Percentiles rank a stretch among this genome's conserved stretches.
phyloP scores from a whole-genome alignment of 1,140 invertebrate species.

The Trachelipus rathkii region DNA sequence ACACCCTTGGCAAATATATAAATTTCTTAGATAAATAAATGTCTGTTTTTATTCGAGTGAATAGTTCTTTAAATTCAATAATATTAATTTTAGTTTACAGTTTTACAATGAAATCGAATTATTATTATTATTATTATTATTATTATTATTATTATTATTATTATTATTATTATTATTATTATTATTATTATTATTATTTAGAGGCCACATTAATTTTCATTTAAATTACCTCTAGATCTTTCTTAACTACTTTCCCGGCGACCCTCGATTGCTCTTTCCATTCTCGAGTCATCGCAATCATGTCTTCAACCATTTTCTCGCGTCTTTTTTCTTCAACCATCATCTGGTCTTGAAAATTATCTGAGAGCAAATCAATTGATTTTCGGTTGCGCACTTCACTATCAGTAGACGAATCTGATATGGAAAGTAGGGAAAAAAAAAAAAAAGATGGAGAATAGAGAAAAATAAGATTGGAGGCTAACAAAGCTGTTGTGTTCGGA shows the following conservation, averaged over 20 bases:
- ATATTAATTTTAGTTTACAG: neutral
- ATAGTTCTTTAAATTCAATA: neutral
- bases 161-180: too few relatives aligned
- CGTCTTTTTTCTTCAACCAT: slow-evolving; percentile 32
- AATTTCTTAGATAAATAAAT: too few relatives aligned
- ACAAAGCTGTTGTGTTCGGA: too few relatives aligned
- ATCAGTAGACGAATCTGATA: slow-evolving; percentile 48
- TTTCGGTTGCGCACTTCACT: slow-evolving; percentile 47
- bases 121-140: neutral
- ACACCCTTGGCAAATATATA: too few relatives aligned
- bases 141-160: too few relatives aligned
- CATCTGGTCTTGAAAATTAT: slow-evolving; percentile 26
- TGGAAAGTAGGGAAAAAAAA: slow-evolving; percentile 32
- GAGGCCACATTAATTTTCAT: neutral
- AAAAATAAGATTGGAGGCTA: neutral
- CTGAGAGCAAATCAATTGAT: slow-evolving; percentile 35
- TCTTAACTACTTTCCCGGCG: slow-evolving; percentile 77
- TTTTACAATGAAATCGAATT: neutral
- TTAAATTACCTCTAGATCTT: slow-evolving; percentile 68
- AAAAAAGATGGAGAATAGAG: too few relatives aligned
- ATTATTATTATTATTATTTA: too few relatives aligned
- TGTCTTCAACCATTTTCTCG: slow-evolving; percentile 87
- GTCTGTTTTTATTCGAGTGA: too few relatives aligned
- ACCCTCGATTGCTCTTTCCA: slow-evolving; percentile 83
- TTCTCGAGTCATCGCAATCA: slow-evolving; percentile 77